Evolutionary conservation across 2,797 vertebrate genomes (phyloP).

Genomic region (Chrosomus eos): DNA sequence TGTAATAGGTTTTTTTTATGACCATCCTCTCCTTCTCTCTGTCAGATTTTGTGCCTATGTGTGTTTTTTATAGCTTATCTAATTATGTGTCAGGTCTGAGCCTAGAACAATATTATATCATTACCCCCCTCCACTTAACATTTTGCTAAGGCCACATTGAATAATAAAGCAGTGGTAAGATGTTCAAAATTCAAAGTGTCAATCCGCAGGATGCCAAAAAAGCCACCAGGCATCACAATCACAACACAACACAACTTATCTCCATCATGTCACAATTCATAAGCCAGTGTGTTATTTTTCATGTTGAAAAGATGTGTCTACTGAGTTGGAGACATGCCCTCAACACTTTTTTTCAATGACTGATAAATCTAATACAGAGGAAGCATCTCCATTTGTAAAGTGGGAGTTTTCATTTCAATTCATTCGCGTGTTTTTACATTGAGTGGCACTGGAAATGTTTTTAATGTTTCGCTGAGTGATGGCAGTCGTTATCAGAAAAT

Average conservation of each 20-base stretch:
- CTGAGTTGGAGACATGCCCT: not conserved
- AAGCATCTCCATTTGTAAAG: not conserved
- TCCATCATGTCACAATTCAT: slow-evolving; percentile 45
- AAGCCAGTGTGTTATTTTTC: slow-evolving; percentile 8
- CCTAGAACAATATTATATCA: slow-evolving; percentile 52
- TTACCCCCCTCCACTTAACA: slow-evolving; percentile 32
- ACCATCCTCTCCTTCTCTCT: slow-evolving; percentile 35
- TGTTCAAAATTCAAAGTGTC: slow-evolving; percentile 26
- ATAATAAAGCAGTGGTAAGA: slow-evolving; percentile 37
- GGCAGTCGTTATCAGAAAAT: not conserved
- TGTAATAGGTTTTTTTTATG: slow-evolving; percentile 56
- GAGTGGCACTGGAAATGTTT: not conserved
- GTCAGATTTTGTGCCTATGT: slow-evolving; percentile 8
- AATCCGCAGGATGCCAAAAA: slow-evolving; percentile 48
- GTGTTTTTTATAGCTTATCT: slow-evolving; percentile 45
- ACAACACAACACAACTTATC: slow-evolving; percentile 32
- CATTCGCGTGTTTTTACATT: not conserved
- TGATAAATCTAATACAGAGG: not conserved
- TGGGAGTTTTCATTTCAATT: slow-evolving; percentile 6
- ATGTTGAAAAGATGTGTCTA: slow-evolving; percentile 27
- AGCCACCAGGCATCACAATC: slow-evolving; percentile 20
- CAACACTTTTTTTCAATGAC: not conserved
- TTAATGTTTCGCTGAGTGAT: slow-evolving; percentile 16
- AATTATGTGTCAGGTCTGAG: slow-evolving; percentile 43
- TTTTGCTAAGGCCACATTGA: slow-evolving; percentile 38